A percentile compares a stretch with the other conserved stretches of the same genome.
These are phyloP conservation scores for Megalurothrips usitatus DNA, from an alignment of 2,888 invertebrate genomes.

Conservation along the genomic window DNA sequence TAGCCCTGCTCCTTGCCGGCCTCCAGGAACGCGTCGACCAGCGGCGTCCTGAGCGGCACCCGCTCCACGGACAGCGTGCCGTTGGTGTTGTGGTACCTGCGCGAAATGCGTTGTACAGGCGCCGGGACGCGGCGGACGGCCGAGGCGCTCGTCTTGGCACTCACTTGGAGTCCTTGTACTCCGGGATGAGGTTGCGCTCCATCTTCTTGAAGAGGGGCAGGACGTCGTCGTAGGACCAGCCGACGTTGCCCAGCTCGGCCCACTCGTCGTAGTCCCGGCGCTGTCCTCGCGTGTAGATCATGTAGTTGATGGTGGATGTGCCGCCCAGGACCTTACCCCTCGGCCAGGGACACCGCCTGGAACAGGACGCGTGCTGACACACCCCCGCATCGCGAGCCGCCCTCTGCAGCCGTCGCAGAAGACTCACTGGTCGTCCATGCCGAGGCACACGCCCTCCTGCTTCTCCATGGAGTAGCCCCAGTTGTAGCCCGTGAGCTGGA, in stretches of 20 bases:
- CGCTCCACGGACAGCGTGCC: slow-evolving; percentile 67
- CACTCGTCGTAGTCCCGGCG: slow-evolving; percentile 40
- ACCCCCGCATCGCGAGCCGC: too few species aligned
- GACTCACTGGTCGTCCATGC: slow-evolving; percentile 41
- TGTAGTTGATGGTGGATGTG: slow-evolving; percentile 58
- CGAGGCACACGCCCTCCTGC: slow-evolving; percentile 57
- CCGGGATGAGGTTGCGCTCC: slow-evolving; percentile 40
- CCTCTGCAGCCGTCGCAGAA: background rate
- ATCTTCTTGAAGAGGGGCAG: slow-evolving; percentile 43
- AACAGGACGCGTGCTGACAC: background rate
- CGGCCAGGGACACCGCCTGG: slow-evolving; percentile 39
- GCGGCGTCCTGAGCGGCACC: slow-evolving; percentile 58
- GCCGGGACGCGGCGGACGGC: background rate
- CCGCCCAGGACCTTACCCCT: slow-evolving; percentile 40
- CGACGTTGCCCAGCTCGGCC: slow-evolving; percentile 41
- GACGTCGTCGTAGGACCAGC: slow-evolving; percentile 49
- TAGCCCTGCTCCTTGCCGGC: slow-evolving; percentile 60
- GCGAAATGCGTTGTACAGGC: background rate
- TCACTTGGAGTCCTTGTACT: slow-evolving; percentile 36
- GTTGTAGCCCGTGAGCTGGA: slow-evolving; percentile 59
- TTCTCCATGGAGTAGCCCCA: slow-evolving; percentile 68
- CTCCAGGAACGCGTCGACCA: slow-evolving; percentile 60
- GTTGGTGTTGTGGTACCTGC: slow-evolving; percentile 56
- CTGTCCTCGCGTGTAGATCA: slow-evolving; percentile 48
- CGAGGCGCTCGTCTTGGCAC: background rate